phyloP scores from a whole-genome alignment of 2,797 vertebrate species.

The Sebastes alutus region DNA sequence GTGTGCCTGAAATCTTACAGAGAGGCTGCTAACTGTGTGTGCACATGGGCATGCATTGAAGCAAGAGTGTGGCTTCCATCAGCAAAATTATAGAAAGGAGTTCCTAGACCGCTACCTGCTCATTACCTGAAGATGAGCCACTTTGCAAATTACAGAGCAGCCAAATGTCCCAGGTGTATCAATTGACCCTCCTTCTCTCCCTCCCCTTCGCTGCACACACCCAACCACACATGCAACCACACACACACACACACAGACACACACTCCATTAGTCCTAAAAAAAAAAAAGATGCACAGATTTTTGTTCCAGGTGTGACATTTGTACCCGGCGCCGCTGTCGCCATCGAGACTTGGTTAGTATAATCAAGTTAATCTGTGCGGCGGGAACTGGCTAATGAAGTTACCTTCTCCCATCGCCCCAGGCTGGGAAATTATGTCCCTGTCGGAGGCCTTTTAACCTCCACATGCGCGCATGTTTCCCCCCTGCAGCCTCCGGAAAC shows the following conservation, averaged over 20 bases:
- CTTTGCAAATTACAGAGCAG: constrained; percentile 74
- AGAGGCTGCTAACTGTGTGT: not conserved
- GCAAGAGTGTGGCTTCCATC: constrained; percentile 43
- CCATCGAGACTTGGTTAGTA: constrained; percentile 65
- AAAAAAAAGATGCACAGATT: constrained; percentile 11
- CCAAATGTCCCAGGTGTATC: constrained; percentile 65
- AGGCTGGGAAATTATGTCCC: constrained; percentile 71
- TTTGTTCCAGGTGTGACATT: constrained; percentile 61
- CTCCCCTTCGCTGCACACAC: not conserved
- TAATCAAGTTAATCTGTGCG: constrained; percentile 80
- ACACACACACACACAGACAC: constrained; percentile 9
- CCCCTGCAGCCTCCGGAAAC: constrained; percentile 54
- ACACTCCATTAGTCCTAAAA: not conserved
- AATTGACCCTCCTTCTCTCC: constrained; percentile 27
- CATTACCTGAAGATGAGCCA: constrained; percentile 71
- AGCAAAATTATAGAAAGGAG: constrained; percentile 59
- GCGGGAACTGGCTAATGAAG: constrained; percentile 78
- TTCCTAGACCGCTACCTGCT: constrained; percentile 55
- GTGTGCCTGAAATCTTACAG: not conserved
- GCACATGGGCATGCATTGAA: not conserved
- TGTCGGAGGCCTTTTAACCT: constrained; percentile 73
- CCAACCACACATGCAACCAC: not conserved
- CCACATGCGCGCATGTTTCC: constrained; percentile 37
- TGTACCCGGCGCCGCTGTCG: constrained; percentile 39
- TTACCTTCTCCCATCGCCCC: constrained; percentile 66